Evolutionary conservation across 2,888 invertebrate species (phyloP), one percentile per base, ranked within the genome.

Genomic region (Chrysolina oricalcia): DNA sequence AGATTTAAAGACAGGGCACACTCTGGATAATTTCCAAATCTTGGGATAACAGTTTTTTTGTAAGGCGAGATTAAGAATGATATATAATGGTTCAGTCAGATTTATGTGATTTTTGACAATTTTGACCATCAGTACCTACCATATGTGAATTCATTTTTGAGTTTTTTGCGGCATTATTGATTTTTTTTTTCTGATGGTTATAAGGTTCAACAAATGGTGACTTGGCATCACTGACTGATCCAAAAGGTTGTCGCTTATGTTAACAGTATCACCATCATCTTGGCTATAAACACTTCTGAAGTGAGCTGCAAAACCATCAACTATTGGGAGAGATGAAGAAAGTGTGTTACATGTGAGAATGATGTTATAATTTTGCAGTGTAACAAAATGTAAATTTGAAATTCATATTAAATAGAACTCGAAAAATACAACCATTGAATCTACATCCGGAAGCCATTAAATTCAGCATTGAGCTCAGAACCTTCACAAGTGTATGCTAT

Each of bases 1-100:
- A 19, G 62, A 62, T 27, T 35, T 62, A 13, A 62, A 62, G 23
- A 62, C 62, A 27, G 62, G n/a, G 13, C 62, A 62, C 3, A 62
- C 62, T 62, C 27, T 62, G 5, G 40, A 62, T n/a, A n/a, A 21
- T 21, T 62, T 62, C n/a, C 27, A 62, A 6, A n/a, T 27, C 27
- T 62, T 62, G 13, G 62, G 40, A 27, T 27, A 62, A 11, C 27
- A 8, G 13, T 27, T 4, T 10, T 27, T 6, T n/a, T n/a, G 6
- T 8, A 62, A 9, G n/a, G n/a, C n/a, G n/a, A n/a, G n/a, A n/a
- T n/a, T n/a, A n/a, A n/a, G n/a, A n/a, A n/a, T n/a, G n/a, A 23
- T 15, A 6, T 15, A 6, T 62, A 62, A n/a, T 10, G 62, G 62
- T 27, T 27, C 35, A 15, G 27, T n/a, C n/a, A n/a, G 27, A 27